phyloP scores from a whole-genome alignment of 2,113 vertebrate species.

The Dolichotis patagonum region DNA sequence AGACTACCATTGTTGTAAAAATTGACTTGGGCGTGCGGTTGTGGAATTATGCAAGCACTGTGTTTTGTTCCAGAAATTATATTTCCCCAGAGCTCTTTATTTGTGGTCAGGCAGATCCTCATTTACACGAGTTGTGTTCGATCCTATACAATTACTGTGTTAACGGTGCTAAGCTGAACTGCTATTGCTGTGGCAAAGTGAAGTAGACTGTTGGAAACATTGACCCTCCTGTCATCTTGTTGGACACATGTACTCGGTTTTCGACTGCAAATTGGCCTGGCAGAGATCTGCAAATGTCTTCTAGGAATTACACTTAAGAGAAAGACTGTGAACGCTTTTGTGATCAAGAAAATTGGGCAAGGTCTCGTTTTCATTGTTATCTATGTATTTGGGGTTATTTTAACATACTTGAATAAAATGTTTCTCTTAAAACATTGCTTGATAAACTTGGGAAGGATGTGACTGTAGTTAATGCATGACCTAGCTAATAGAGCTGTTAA shows the following conservation, averaged over 20 bases:
- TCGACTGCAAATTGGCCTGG: slow-evolving; percentile 52
- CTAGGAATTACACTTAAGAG: slow-evolving; percentile 74
- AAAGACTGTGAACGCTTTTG: not conserved
- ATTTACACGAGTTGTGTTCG: not conserved
- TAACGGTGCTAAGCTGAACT: not conserved
- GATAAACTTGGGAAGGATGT: not conserved
- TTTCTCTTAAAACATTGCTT: not conserved
- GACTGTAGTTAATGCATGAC: not conserved
- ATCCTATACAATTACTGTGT: not conserved
- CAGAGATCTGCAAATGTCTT: slow-evolving; percentile 69
- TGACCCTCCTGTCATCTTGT: slow-evolving; percentile 24
- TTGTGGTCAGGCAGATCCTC: not conserved
- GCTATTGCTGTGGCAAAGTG: not conserved
- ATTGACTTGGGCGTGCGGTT: not conserved
- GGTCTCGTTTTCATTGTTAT: not conserved
- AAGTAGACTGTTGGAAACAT: not conserved
- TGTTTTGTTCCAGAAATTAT: slow-evolving; percentile 44
- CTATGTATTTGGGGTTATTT: not conserved
- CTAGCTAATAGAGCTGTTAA: not conserved
- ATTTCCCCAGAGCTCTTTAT: slow-evolving; percentile 28
- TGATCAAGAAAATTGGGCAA: not conserved
- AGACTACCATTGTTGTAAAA: not conserved
- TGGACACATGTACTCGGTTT: slow-evolving; percentile 1
- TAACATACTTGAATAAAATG: not conserved
- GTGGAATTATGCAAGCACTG: slow-evolving; percentile 61